A percentile compares a stretch with the other conserved stretches of the same genome.
These are phyloP conservation scores for Pyrocoelia pectoralis DNA, from an alignment of 2,888 invertebrate genomes.

Conservation along the genomic window DNA sequence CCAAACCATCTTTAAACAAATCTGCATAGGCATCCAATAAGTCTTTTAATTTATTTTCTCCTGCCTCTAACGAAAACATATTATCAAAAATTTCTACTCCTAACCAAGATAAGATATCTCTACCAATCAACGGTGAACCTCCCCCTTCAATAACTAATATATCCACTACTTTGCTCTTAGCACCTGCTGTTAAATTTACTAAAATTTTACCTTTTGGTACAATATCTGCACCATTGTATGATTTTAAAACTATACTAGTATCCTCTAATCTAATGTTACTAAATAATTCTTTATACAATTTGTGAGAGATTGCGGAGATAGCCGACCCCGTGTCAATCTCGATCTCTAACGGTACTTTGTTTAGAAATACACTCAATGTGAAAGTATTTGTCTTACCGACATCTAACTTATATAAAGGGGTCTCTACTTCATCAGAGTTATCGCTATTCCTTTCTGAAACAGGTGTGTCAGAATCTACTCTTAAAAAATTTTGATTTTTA, in stretches of 20 bases:
- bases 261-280: background rate
- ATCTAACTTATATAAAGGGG: too few relatives aligned
- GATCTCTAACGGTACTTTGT: background rate
- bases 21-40: background rate
- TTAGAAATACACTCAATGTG: background rate
- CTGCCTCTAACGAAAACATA: background rate
- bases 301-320: background rate
- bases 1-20: background rate
- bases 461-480: too few relatives aligned
- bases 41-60: background rate
- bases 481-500: background rate
- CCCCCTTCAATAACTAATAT: background rate
- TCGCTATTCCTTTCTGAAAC: too few relatives aligned
- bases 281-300: background rate
- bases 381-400: too few relatives aligned
- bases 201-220: background rate
- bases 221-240: background rate
- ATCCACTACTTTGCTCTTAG: background rate
- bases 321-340: background rate
- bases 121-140: background rate
- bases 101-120: background rate
- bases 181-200: background rate
- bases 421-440: too few relatives aligned
- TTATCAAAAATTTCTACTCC: background rate
- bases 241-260: background rate